phyloP scores from a whole-genome alignment of 2,797 vertebrate genomes.

The Acanthurus lineatus region DNA sequence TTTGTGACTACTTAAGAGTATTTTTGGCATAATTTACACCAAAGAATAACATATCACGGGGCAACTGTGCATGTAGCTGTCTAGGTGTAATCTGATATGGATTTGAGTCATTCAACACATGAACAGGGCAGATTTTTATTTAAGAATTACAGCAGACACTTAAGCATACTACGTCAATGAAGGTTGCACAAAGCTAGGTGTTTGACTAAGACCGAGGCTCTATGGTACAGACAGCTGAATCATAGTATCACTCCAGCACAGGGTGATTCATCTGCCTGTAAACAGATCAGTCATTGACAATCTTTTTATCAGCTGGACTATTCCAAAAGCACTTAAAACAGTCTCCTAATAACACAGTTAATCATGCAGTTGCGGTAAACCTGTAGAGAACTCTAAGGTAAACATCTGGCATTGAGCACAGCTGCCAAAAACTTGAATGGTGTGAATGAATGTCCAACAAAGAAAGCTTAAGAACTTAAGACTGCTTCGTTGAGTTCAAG shows the following conservation, averaged over 20 bases:
- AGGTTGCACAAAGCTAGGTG: constrained; percentile 20
- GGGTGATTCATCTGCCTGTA: constrained; percentile 53
- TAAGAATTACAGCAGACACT: constrained; percentile 19
- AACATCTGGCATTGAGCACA: constrained; percentile 45
- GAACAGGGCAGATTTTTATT: constrained; percentile 23
- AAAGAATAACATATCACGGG: constrained; percentile 36
- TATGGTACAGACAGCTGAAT: constrained; percentile 49
- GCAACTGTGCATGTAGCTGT: not conserved
- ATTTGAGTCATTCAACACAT: constrained; percentile 17
- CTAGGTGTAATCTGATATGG: constrained; percentile 9
- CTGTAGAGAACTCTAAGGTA: constrained; percentile 12
- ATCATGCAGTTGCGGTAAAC: constrained; percentile 31
- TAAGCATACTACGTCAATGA: constrained; percentile 18
- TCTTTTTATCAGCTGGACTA: constrained; percentile 22
- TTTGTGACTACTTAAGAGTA: constrained; percentile 35
- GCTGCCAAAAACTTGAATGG: constrained; percentile 29
- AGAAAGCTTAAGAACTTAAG: constrained; percentile 2
- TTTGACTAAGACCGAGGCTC: constrained; percentile 3
- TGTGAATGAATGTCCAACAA: constrained; percentile 1
- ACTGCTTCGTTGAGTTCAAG: constrained; percentile 22
- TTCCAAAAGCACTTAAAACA: constrained; percentile 38
- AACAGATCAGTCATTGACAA: constrained; percentile 46
- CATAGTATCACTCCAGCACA: constrained; percentile 32
- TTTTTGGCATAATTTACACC: constrained; percentile 34
- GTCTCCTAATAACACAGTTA: constrained; percentile 15